Evolutionary conservation across 2,888 invertebrate species (phyloP).

Genomic region (Eupsilia transversa): DNA sequence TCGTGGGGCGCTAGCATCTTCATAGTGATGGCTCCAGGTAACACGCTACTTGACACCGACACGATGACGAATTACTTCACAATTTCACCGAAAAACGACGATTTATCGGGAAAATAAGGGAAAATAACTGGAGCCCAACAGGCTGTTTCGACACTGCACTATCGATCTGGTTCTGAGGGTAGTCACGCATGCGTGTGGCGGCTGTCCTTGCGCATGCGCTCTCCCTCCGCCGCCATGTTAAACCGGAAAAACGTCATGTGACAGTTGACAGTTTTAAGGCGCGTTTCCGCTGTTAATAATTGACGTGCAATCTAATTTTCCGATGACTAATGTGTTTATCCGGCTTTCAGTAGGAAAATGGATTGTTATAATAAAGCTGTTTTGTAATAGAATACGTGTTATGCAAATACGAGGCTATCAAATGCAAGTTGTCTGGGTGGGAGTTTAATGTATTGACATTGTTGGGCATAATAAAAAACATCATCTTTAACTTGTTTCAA

Average conservation of each 20-base stretch:
- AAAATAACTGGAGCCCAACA: conserved; percentile 83
- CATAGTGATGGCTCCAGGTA: conserved; percentile 86
- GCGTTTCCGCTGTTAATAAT: conserved; percentile 67
- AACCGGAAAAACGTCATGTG: conserved; percentile 86
- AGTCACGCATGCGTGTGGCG: conserved; percentile 79
- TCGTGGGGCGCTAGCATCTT: conserved; percentile 89
- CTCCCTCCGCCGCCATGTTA: conserved; percentile 68
- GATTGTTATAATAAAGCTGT: conserved; percentile 7
- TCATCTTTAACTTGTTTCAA: not conserved
- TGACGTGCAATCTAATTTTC: conserved; percentile 53
- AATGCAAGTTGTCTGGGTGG: not conserved
- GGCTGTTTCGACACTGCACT: conserved; percentile 87
- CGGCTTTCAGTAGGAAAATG: conserved; percentile 21
- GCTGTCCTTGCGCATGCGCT: conserved; percentile 65
- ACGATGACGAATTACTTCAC: conserved; percentile 81
- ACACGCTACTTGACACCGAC: conserved; percentile 87
- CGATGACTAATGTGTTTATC: conserved; percentile 53
- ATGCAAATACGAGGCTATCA: not conserved
- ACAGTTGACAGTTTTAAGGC: conserved; percentile 77
- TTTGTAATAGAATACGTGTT: conserved; percentile 27
- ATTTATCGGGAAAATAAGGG: conserved; percentile 74
- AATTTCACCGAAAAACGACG: conserved; percentile 73
- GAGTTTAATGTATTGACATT: not conserved
- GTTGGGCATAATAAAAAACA: not conserved
- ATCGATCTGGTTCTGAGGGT: conserved; percentile 82